Evolutionary conservation across 2,888 invertebrate species (phyloP), one percentile per base, ranked within the genome.

Genomic region (Cataglyphis livida): DNA sequence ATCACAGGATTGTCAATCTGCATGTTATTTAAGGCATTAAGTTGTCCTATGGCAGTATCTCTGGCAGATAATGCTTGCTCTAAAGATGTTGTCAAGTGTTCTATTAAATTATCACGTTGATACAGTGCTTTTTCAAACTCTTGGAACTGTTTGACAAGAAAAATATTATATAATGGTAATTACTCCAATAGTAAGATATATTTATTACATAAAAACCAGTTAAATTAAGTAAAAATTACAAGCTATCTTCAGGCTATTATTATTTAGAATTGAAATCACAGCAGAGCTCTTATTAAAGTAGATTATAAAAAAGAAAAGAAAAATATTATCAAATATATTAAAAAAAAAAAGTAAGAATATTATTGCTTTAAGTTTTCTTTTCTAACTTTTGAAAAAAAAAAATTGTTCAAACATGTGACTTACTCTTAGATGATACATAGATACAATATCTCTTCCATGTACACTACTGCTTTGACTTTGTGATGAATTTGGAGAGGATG

Each of bases 51-150:
- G 62, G 97, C 94, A 84, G 96, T 95, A 90, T 97, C 96, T 83
- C 96, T 95, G 74, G 96, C 96, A 35, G 95, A 94, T 51, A 96
- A 94, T 0, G 97, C 96, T 92, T 96, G 96, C 94, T 97, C 96
- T 90, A 98, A 95, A 44, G 97, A 96, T 91, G 96, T 95, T 86
- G 96, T 97, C 83, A 98, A 95, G 94, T 97, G 96, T 91, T 96
- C 96, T 89, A 98, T 97, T 91, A 97, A 94, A 90, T 96, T 95
- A 92, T 97, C 97, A 91, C 97, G 96, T 89, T 96, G 96, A 15
- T 95, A 95, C 83, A 98, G 95, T 90, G 97, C 97, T 90, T 95
- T 95, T 94, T 97, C 97, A 94, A 96, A 97, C 94, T 97, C 97
- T 93, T 96, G 95, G 91, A 97, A 95, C 90, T 90, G 75, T 86